Conservation (phyloP, 2,797 vertebrate species). For the Sardinella longiceps region DNA sequence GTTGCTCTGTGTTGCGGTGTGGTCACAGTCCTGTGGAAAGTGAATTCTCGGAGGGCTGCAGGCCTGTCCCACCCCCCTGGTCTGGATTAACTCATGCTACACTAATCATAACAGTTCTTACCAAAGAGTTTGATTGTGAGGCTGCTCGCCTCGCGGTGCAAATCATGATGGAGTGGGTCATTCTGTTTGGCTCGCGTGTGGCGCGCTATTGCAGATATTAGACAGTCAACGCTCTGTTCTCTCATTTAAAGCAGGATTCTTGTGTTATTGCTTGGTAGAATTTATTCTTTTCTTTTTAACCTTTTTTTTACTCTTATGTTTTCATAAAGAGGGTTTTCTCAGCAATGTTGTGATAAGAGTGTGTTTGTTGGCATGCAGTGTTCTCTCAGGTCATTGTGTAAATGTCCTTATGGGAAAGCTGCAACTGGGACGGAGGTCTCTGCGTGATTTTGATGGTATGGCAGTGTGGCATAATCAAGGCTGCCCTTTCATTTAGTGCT, state of each 20-base stretch:
- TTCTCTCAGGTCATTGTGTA: neutral
- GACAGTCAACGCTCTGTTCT: slow-evolving; percentile 7
- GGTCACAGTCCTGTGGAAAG: slow-evolving; percentile 49
- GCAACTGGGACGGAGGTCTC: neutral
- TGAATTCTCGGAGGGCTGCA: slow-evolving; percentile 47
- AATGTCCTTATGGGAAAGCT: neutral
- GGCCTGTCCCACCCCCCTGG: slow-evolving; percentile 51
- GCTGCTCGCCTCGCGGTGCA: slow-evolving; percentile 41
- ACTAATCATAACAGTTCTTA: slow-evolving; percentile 50
- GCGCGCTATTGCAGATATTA: neutral
- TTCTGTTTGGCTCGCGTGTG: slow-evolving; percentile 23
- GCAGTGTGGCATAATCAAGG: slow-evolving; percentile 3
- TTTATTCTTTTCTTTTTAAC: neutral
- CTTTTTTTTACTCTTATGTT: neutral
- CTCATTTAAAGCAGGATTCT: neutral
- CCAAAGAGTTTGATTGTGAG: slow-evolving; percentile 45
- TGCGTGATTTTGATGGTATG: neutral
- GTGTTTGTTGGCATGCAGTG: neutral
- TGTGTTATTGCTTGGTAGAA: neutral
- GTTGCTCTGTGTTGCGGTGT: slow-evolving; percentile 38
- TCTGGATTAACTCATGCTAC: slow-evolving; percentile 53
- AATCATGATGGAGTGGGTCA: slow-evolving; percentile 28
- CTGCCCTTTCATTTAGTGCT: slow-evolving; percentile 11
- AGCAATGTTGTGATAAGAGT: neutral
- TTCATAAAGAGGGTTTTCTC: neutral